A percentile compares a stretch with the other conserved stretches of the same genome.
Conservation (phyloP, 2,113 vertebrate species). For the Rhinichthys klamathensis region DNA sequence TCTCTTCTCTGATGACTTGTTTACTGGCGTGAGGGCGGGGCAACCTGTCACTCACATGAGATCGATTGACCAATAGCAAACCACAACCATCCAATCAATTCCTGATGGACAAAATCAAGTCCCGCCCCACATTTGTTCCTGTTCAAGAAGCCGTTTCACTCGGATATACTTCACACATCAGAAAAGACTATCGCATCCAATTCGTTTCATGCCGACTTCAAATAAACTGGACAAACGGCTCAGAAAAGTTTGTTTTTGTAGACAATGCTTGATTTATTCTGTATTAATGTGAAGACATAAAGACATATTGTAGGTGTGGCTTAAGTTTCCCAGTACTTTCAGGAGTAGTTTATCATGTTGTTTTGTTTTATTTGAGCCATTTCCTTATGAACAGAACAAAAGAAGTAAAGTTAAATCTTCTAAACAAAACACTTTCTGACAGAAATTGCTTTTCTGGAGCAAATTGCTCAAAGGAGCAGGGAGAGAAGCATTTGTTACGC, state of each 20-base stretch:
- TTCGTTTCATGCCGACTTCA: no score
- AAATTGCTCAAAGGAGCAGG: slow-evolving; percentile 7
- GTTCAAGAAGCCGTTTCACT: no score
- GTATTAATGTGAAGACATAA: neutral
- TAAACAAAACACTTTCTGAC: slow-evolving; percentile 18
- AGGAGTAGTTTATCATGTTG: neutral
- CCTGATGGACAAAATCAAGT: no score
- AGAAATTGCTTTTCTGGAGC: slow-evolving; percentile 36
- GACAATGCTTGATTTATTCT: neutral
- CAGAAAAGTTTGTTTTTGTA: neutral
- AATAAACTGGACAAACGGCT: neutral
- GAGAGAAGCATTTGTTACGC: slow-evolving; percentile 29
- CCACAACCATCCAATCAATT: no score
- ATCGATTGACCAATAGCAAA: no score
- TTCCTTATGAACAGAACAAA: slow-evolving; percentile 4
- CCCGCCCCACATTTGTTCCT: no score
- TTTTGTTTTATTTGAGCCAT: neutral
- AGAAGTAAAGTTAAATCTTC: slow-evolving; percentile 5
- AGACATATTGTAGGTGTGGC: neutral
- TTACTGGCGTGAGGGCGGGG: no score
- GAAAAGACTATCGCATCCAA: no score
- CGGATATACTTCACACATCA: no score
- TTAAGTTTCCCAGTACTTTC: neutral
- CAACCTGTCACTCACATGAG: no score
- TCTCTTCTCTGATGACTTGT: no score